phyloP scores from a whole-genome alignment of 2,113 vertebrate genomes.

The Dromaius novaehollandiae region DNA sequence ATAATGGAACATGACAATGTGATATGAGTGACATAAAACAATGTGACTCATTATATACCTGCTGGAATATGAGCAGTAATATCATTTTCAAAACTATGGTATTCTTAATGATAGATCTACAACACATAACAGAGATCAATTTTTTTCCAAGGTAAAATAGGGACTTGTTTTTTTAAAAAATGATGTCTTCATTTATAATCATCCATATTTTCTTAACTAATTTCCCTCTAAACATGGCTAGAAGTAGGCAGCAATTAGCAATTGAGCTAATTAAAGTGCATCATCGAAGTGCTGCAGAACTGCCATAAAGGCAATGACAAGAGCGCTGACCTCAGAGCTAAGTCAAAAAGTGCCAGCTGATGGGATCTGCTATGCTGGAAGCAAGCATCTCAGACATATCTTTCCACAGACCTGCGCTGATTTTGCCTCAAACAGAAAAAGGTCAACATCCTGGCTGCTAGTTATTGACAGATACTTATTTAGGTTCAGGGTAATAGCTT shows the following conservation, averaged over 20 bases:
- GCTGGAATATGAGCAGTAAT: neutral
- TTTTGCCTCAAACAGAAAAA: neutral
- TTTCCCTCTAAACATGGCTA: neutral
- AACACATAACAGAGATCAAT: neutral
- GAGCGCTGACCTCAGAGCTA: neutral
- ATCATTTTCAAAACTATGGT: neutral
- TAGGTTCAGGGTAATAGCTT: conserved; percentile 22
- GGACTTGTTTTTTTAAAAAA: neutral
- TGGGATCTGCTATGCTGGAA: neutral
- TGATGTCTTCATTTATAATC: neutral
- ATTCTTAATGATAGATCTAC: neutral
- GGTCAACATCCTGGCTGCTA: neutral
- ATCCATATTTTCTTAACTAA: neutral
- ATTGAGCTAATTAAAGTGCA: neutral
- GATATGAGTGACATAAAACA: neutral
- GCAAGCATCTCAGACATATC: neutral
- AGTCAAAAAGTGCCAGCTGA: neutral
- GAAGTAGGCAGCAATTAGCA: neutral
- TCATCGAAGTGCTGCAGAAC: neutral
- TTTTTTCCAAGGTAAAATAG: neutral
- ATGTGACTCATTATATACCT: neutral
- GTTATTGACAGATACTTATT: conserved; percentile 44
- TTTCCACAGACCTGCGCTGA: neutral
- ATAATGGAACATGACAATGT: neutral
- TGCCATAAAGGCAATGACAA: neutral